Base-by-base conservation (phyloP, 2,888 invertebrate genomes). In the Conistra vaccinii region DNA sequence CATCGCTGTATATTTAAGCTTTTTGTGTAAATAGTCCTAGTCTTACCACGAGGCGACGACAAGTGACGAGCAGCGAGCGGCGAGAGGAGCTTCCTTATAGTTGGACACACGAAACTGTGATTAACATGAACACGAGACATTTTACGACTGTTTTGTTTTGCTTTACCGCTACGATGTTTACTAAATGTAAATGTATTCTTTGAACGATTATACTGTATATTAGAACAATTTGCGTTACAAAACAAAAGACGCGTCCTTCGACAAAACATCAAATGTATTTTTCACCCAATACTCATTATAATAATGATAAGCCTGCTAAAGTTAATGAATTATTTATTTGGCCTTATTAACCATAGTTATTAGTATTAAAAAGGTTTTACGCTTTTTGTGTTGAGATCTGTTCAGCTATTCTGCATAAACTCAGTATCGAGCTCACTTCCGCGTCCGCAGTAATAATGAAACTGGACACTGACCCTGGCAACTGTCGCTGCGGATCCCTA, bases 111-210 rank as follows among this genome's bases (percentile, higher is more conserved):
- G 94, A 94, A 93, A 95, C 94, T 96, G 96, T 96, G 94, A 96
- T 95, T 96, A 96, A 96, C 96, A 96, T 92, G 92, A 92, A 95
- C 94, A 95, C 93, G 91, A 94, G 90, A 94, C 93, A 93, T 92
- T 91, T 91, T 89, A 93, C 92, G 91, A 93, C 92, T 94, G 95
- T 95, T 95, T 95, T 96, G 95, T 95, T 95, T 96, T 95, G 96
- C 96, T 96, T 92, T 95, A 95, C 96, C 96, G 96, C 96, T 96
- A 96, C 96, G 96, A 96, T 95, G 95, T 96, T 93, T 93, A 95
- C 94, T 95, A 94, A 95, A 94, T 92, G 90, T 84, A 86, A 84
- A 91, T 93, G 92, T 93, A 91, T 90, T 89, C 78, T 92, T 90
- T 91, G 90, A 89, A 90, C 91, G 91, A 92, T 90, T 91, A 92